phyloP scores from a whole-genome alignment of 2,113 vertebrate genomes.

The Platanista minor region DNA sequence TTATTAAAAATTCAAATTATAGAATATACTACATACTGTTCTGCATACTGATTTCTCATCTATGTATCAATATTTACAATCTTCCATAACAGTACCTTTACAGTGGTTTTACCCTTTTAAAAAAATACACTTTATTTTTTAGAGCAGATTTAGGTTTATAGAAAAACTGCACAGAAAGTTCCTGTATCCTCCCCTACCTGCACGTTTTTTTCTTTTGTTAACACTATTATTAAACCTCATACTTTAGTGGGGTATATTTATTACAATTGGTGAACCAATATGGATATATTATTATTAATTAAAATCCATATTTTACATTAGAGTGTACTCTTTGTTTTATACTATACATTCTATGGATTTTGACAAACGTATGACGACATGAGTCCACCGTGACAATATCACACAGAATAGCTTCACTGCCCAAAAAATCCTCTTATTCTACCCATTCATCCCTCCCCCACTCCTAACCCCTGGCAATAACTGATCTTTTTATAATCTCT shows the following conservation, averaged over 20 bases:
- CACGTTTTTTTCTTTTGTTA: not conserved
- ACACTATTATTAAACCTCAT: accelerated
- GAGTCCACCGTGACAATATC: accelerated
- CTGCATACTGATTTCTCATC: not conserved
- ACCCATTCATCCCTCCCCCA: accelerated
- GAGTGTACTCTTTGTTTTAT: accelerated
- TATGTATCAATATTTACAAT: not conserved
- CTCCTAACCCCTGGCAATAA: too few relatives aligned
- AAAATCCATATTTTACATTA: not conserved
- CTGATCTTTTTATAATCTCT: not conserved
- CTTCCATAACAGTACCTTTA: not conserved
- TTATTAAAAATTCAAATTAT: not conserved
- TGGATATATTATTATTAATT: too few relatives aligned
- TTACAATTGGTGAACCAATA: too few relatives aligned
- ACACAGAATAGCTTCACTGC: accelerated
- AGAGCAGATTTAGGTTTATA: not conserved
- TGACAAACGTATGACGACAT: accelerated
- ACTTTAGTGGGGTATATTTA: too few relatives aligned
- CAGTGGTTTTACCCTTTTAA: not conserved
- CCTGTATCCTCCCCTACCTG: not conserved
- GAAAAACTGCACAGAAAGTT: not conserved
- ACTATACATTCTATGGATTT: not conserved
- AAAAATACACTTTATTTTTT: not conserved
- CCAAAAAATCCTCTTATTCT: accelerated
- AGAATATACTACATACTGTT: not conserved